These are phyloP conservation scores for Sternarchorhynchus goeldii DNA, from an alignment of 2,797 vertebrate genomes.

Conservation along the genomic window DNA sequence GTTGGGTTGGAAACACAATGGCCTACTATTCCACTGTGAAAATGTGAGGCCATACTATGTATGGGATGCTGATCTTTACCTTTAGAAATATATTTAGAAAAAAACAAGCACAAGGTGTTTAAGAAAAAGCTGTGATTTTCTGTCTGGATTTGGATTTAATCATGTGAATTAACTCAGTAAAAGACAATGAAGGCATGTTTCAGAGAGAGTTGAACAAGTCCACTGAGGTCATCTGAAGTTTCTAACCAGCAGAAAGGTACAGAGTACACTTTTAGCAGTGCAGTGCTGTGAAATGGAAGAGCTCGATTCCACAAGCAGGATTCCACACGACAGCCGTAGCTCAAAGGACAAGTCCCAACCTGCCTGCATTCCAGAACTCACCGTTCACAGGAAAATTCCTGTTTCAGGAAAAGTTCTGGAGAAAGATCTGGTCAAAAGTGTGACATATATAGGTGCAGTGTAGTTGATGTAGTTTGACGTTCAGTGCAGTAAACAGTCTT, in stretches of 20 bases:
- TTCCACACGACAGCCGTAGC: slow-evolving; percentile 66
- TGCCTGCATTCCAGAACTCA: slow-evolving; percentile 84
- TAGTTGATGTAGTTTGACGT: too few relatives aligned
- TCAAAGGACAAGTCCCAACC: slow-evolving; percentile 77
- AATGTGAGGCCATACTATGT: neutral
- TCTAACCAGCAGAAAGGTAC: neutral
- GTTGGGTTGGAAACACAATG: neutral
- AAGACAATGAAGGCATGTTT: slow-evolving; percentile 13
- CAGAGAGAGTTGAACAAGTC: slow-evolving; percentile 17
- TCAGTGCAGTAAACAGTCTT: neutral
- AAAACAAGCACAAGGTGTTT: neutral
- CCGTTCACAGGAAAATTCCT: slow-evolving; percentile 81
- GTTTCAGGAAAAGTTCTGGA: slow-evolving; percentile 27
- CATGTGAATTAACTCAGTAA: neutral
- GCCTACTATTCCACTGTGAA: neutral
- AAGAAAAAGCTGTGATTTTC: slow-evolving; percentile 15
- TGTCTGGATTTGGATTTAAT: slow-evolving; percentile 16
- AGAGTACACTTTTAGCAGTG: slow-evolving; percentile 24
- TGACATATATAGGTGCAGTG: neutral
- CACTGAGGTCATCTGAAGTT: slow-evolving; percentile 6
- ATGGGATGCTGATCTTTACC: too few relatives aligned
- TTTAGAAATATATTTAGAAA: too few relatives aligned
- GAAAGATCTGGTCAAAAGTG: slow-evolving; percentile 37
- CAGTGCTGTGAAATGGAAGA: slow-evolving; percentile 30
- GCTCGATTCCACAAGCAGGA: slow-evolving; percentile 54